phyloP scores from a whole-genome alignment of 1,140 invertebrate genomes.

The Oryzaephilus surinamensis region DNA sequence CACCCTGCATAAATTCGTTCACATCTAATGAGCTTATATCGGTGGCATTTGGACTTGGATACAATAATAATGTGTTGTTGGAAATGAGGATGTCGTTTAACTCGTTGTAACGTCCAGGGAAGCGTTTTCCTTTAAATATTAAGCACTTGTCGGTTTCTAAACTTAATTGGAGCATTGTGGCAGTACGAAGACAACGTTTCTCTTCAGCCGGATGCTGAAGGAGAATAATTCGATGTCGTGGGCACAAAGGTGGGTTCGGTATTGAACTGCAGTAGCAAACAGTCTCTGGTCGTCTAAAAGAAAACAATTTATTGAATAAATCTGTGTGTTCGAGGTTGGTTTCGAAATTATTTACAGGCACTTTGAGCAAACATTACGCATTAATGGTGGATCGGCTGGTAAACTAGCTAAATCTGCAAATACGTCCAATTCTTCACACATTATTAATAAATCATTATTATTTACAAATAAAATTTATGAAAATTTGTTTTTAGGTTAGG shows the following conservation, averaged over 20 bases:
- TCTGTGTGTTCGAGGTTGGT: conserved; percentile 1
- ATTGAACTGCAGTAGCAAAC: conserved; percentile 85
- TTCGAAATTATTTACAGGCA: conserved; percentile 66
- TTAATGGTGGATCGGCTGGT: conserved; percentile 59
- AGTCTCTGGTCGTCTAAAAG: conserved; percentile 63
- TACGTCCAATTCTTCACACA: too few relatives aligned
- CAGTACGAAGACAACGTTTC: conserved; percentile 76
- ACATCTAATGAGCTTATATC: conserved; percentile 33
- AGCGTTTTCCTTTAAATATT: conserved; percentile 73
- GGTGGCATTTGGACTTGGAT: conserved; percentile 54
- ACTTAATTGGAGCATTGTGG: conserved; percentile 73
- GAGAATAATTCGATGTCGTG: conserved; percentile 62
- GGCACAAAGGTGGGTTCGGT: conserved; percentile 53
- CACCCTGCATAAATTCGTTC: too few relatives aligned
- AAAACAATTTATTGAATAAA: conserved; percentile 12
- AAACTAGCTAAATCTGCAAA: conserved; percentile 61
- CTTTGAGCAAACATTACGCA: conserved; percentile 53
- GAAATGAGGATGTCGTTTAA: conserved; percentile 55
- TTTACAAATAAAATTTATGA: too few relatives aligned
- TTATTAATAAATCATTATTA: too few relatives aligned
- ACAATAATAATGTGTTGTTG: conserved; percentile 66
- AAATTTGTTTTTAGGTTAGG: too few relatives aligned
- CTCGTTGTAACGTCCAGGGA: conserved; percentile 60
- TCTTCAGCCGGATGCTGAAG: conserved; percentile 91
- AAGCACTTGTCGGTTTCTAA: conserved; percentile 63